Percentiles rank a stretch among this genome's conserved stretches.
phyloP scores from a whole-genome alignment of 2,113 vertebrate genomes.

The Struthidea cinerea region DNA sequence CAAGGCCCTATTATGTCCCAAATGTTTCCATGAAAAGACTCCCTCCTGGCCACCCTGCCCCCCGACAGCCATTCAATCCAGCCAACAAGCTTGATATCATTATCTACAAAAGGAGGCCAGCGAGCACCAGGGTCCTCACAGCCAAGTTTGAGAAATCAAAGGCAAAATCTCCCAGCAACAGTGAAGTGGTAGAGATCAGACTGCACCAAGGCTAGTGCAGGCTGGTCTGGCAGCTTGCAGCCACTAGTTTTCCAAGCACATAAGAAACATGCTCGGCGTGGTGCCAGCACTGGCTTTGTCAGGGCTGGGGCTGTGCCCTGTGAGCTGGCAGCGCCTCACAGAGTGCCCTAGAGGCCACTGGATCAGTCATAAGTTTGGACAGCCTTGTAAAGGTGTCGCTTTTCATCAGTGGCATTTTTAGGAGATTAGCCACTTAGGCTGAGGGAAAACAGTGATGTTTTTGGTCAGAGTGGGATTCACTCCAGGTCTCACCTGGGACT shows the following conservation, averaged over 20 bases:
- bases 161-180: constrained; percentile 38
- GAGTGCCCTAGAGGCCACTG: not conserved
- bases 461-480: not conserved
- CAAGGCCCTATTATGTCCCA: constrained; percentile 46
- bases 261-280: not conserved
- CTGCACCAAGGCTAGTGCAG: not conserved
- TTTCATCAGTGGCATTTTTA: not conserved
- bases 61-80: constrained; percentile 38
- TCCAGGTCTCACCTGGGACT: not conserved
- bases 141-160: constrained; percentile 60
- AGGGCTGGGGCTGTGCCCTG: not conserved
- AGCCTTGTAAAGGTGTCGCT: not conserved
- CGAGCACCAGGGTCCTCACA: not conserved
- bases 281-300: not conserved
- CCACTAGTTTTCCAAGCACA: not conserved
- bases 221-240: not conserved
- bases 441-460: not conserved
- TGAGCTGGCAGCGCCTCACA: not conserved
- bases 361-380: not conserved
- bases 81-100: constrained; percentile 67
- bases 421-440: not conserved
- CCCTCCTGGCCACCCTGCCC: constrained; percentile 9
- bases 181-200: not conserved
- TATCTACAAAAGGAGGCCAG: constrained; percentile 45
- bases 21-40: constrained; percentile 56